A percentile compares a stretch with the other conserved stretches of the same genome.
Evolutionary conservation across 2,888 invertebrate species (phyloP).

Genomic region (Acanthosoma haemorrhoidale): DNA sequence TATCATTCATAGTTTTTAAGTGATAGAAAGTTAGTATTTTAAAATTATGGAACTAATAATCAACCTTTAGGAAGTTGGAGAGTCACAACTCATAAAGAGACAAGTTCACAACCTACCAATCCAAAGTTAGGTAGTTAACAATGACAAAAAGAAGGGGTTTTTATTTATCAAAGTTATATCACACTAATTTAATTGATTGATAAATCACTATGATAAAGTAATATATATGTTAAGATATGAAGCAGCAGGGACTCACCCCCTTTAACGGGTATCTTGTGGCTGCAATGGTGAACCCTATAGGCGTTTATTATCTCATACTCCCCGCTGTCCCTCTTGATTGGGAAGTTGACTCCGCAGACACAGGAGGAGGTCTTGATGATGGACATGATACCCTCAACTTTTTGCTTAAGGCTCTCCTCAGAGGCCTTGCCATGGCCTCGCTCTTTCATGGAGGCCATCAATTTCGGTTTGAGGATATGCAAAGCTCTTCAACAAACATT

Average conservation of each 20-base stretch:
- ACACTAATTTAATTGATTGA: too few relatives aligned
- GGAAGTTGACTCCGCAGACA: constrained; percentile 62
- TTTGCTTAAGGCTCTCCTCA: constrained; percentile 53
- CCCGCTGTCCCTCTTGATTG: constrained; percentile 63
- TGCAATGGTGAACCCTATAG: constrained; percentile 69
- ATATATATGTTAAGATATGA: too few relatives aligned
- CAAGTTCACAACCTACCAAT: too few relatives aligned
- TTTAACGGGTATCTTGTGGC: constrained; percentile 63
- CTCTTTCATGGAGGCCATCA: not conserved
- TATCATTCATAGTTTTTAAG: too few relatives aligned
- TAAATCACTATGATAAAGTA: too few relatives aligned
- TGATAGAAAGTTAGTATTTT: too few relatives aligned
- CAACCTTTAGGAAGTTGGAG: too few relatives aligned
- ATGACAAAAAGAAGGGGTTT: too few relatives aligned
- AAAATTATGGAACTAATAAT: too few relatives aligned
- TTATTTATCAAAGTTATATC: too few relatives aligned
- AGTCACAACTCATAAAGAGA: too few relatives aligned
- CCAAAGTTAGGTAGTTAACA: too few relatives aligned
- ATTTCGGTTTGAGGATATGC: constrained; percentile 6
- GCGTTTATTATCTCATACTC: constrained; percentile 64
- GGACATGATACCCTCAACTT: constrained; percentile 42
- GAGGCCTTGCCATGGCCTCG: constrained; percentile 45
- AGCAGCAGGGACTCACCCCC: constrained; percentile 49
- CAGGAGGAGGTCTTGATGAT: constrained; percentile 64
- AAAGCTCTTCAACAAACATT: constrained; percentile 48